Base-by-base conservation (phyloP, 2,797 vertebrate genomes). In the Myotis daubentonii region DNA sequence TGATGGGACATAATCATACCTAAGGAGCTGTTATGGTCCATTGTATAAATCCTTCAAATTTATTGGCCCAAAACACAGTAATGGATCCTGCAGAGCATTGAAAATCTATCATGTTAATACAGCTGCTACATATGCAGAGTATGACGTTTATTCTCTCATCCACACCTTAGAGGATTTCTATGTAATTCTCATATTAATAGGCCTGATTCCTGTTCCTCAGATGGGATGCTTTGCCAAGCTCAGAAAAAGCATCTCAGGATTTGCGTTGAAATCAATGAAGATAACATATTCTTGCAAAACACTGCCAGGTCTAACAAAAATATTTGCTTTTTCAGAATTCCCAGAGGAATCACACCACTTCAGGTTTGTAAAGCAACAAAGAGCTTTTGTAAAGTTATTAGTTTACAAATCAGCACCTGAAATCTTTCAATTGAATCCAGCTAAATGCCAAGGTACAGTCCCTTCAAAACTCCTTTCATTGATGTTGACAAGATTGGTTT, bases 1-100 rank as follows among this genome's bases (percentile, higher is more conserved):
- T 93, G 92, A 95, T 84, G 70, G 81, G 95, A 97, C 94, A 93
- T 97, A 96, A 97, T 94, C 38, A 28, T 96, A 96, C 92, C 95
- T 96, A 96, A 90, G 78, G 94, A 96, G 60, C 97, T 95, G 94
- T 95, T 97, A 97, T 94, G 97, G 95, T 94, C 95, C 95, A 97
- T 96, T 97, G 95, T 96, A 96, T 97, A 97, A 97, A 96, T 96
- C 91, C 90, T 95, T 97, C 94, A 96, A 95, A 97, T 97, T 97
- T 98, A 98, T 96, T 97, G 97, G 95, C 94, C 89, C 97, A 97
- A 97, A 97, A 96, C 96, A 96, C 65, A 87, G 89, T 97, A 97
- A 97, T 96, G 89, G 88, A 84, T 94, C 92, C 86, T 95, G 47
- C 78, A 82, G 90, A 95, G 93, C 93, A 68, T 16, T 97, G 94